A percentile compares a stretch with the other conserved stretches of the same genome.
Evolutionary conservation across 2,797 vertebrate genomes (phyloP).

Genomic region (Cygnus olor): DNA sequence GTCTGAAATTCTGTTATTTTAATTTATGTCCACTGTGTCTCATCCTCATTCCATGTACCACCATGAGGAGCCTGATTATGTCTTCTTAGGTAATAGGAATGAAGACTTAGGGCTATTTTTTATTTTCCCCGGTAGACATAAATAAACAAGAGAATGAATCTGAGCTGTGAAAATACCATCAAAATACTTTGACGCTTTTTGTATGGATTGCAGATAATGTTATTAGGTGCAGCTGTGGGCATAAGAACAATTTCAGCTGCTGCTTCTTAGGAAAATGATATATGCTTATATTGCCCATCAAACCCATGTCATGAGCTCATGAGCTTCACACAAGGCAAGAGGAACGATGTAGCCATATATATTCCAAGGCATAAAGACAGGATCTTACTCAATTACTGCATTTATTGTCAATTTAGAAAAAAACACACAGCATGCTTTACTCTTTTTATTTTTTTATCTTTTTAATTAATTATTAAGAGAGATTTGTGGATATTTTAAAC

Average conservation of each 20-base stretch:
- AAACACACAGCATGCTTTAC: background rate
- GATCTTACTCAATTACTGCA: background rate
- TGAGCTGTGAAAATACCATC: background rate
- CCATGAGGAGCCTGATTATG: background rate
- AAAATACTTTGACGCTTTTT: background rate
- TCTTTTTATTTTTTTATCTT: background rate
- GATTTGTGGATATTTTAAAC: fast-evolving
- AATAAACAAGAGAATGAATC: background rate
- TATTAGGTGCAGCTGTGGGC: background rate
- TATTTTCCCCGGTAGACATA: background rate
- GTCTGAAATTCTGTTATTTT: background rate
- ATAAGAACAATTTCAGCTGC: background rate
- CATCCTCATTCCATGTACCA: background rate
- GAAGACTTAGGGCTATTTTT: background rate
- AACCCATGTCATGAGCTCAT: background rate
- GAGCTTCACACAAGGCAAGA: background rate
- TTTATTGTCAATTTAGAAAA: background rate
- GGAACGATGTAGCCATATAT: background rate
- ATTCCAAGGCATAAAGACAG: background rate
- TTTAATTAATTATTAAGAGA: background rate
- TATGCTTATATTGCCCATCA: background rate
- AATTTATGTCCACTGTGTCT: background rate
- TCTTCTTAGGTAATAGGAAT: background rate
- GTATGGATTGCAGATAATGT: background rate
- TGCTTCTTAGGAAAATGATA: background rate